Conservation (phyloP, 1,140 invertebrate genomes). For the Heliothis virescens region DNA sequence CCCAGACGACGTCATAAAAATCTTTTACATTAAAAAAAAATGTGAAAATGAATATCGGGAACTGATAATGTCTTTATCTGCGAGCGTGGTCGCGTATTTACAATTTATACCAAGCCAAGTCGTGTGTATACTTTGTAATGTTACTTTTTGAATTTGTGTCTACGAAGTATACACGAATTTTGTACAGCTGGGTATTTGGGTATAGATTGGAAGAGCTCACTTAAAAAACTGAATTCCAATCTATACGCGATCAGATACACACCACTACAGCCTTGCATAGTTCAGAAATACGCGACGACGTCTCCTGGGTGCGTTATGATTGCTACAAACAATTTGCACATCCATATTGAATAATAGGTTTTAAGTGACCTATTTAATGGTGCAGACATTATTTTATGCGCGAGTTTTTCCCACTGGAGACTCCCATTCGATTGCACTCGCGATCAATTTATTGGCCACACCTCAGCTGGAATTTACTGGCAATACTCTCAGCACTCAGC, state of each 20-base stretch:
- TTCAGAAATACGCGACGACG: too few relatives aligned
- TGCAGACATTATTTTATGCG: constrained; percentile 29
- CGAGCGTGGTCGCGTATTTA: neutral
- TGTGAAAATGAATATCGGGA: constrained; percentile 19
- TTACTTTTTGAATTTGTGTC: too few relatives aligned
- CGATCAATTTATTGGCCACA: constrained; percentile 45
- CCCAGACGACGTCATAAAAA: constrained; percentile 31
- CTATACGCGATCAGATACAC: too few relatives aligned
- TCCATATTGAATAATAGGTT: constrained; percentile 36
- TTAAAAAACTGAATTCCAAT: too few relatives aligned
- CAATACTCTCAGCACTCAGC: constrained; percentile 13
- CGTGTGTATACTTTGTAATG: too few relatives aligned
- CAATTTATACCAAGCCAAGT: too few relatives aligned
- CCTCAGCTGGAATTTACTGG: constrained; percentile 30
- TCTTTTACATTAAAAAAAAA: constrained; percentile 15
- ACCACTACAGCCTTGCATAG: too few relatives aligned
- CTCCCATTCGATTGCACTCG: constrained; percentile 24
- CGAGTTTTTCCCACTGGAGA: constrained; percentile 42
- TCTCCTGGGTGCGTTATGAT: constrained; percentile 15
- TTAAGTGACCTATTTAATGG: constrained; percentile 44
- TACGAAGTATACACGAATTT: too few relatives aligned
- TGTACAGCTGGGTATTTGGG: too few relatives aligned
- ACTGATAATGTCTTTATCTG: neutral
- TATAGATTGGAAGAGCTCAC: too few relatives aligned
- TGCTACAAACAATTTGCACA: constrained; percentile 38